These are phyloP conservation scores for Coendou prehensilis DNA, from an alignment of 2,797 vertebrate species.

Conservation along the genomic window DNA sequence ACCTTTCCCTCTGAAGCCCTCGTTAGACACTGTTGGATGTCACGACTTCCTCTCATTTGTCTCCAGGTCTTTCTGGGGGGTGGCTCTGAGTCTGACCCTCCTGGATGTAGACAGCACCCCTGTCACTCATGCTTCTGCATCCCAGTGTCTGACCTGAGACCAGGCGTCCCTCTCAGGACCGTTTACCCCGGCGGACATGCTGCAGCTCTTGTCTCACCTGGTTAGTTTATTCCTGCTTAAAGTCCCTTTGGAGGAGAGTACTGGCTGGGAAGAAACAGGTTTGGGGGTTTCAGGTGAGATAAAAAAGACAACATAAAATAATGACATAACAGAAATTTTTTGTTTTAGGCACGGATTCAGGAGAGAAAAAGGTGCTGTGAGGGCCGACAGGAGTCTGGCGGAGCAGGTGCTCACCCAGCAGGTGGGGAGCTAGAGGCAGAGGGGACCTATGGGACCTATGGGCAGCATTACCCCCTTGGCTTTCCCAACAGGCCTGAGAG, in stretches of 20 bases:
- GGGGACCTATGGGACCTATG: too few relatives aligned
- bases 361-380: neutral
- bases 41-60: neutral
- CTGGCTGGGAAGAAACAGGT: neutral
- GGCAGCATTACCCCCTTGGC: neutral
- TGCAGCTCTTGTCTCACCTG: neutral
- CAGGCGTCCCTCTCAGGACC: neutral
- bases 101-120: neutral
- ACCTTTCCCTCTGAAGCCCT: neutral
- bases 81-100: neutral
- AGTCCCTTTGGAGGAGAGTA: neutral
- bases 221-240: neutral
- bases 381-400: neutral
- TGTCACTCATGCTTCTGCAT: neutral
- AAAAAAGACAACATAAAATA: neutral
- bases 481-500: neutral
- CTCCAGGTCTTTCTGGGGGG: neutral
- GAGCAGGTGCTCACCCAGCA: neutral
- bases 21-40: neutral
- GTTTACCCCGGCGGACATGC: too few relatives aligned
- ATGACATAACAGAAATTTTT: neutral
- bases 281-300: neutral
- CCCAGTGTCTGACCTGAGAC: too few relatives aligned
- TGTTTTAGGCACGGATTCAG: neutral
- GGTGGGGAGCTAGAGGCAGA: neutral